phyloP scores from a whole-genome alignment of 2,888 invertebrate genomes.

The Alitta virens region DNA sequence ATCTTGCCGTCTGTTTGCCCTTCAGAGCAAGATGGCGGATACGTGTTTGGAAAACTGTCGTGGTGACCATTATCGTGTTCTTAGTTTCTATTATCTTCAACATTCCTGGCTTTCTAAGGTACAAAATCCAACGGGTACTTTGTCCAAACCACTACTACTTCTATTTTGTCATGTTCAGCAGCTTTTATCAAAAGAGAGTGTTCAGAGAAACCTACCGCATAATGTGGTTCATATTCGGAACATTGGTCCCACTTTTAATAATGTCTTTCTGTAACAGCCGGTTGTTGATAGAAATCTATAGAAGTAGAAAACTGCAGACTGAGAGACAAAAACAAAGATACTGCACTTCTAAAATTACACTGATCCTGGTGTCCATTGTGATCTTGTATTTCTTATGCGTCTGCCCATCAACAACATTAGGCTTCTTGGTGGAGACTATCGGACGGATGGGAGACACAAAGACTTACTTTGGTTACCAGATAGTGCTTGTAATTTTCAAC shows the following conservation, averaged over 20 bases:
- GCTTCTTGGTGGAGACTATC: conserved; percentile 3
- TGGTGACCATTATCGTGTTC: neutral
- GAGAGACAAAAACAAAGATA: neutral
- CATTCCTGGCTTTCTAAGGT: conserved; percentile 12
- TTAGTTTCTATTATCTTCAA: conserved; percentile 5
- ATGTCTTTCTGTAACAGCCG: conserved; percentile 8
- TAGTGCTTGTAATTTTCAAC: neutral
- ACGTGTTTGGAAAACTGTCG: neutral
- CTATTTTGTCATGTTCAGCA: neutral
- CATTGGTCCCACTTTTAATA: conserved; percentile 3
- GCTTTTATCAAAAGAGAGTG: neutral
- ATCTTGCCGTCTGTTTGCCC: conserved; percentile 7
- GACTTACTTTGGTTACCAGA: conserved; percentile 3
- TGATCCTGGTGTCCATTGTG: conserved; percentile 11
- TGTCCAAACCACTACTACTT: neutral
- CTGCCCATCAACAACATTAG: conserved; percentile 9
- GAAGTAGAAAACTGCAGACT: neutral
- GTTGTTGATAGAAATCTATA: conserved; percentile 2
- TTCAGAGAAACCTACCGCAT: conserved; percentile 1
- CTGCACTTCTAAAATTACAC: conserved; percentile 11
- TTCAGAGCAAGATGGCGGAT: conserved; percentile 9
- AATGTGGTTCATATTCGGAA: conserved; percentile 8
- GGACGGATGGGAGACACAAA: neutral
- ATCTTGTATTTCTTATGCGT: conserved; percentile 2
- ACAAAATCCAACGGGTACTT: neutral